Base-by-base conservation (phyloP, 1,140 invertebrate species). In the Hormaphis cornu region DNA sequence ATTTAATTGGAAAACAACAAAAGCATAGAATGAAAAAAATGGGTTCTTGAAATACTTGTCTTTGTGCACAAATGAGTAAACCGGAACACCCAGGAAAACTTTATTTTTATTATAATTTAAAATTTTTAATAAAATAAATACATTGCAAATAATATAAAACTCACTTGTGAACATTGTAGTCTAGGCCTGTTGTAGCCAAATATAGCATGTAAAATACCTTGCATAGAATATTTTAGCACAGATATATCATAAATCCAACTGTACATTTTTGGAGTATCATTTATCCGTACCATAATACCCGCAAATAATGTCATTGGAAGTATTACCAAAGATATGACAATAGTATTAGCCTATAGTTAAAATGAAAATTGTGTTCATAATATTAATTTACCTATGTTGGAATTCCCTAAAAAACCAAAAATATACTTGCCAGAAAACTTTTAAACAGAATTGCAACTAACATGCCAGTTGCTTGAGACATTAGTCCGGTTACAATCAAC, bases 391-490 rank as follows among this genome's bases (percentile, higher is more conserved):
- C 2, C 2, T 1, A n/a, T 22, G n/a, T 28, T 26, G 4, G 42
- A 26, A 1, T 28, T n/a, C 6, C 20, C n/a, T 26, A 6, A n/a
- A 20, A 12, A 20, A 30, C 18, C 33, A 46, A 42, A 46, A 63
- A 22, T 66, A 24, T 35, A 66, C 24, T 48, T 35, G 50, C 61
- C 16, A 66, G 42, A 22, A 66, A 53, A 53, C n/a, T 53, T 8
- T 63, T 71, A 81, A 94, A 88, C 28, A 88, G 90, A 69, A 93
- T 93, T 63, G 95, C 95, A 70, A 97, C 93, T 24, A 97, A 83
- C 5, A 97, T 80, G 2, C 95, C 95, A 37, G 96, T 82, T 30
- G 91, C 93, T 79, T 98, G 95, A 8, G 93, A 88, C 28, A 97
- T 92, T 9, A 97, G 80, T 1, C 93, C 90, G 28, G 90, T 94